Base-by-base conservation (phyloP, 2,797 vertebrate species). In the Eospalax fontanierii region DNA sequence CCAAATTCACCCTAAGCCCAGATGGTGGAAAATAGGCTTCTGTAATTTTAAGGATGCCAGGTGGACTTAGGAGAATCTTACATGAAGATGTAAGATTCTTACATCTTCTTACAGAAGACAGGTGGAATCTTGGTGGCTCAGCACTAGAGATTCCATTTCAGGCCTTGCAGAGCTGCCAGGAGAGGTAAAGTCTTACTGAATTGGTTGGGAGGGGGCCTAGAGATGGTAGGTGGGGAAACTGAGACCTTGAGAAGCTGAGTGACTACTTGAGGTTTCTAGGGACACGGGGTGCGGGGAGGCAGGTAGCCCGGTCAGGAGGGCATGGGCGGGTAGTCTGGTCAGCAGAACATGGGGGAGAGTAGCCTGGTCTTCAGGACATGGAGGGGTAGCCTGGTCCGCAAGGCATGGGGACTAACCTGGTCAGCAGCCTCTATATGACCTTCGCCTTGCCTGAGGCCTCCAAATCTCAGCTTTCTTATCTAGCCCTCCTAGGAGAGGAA, bases 111-210 rank as follows among this genome's bases (percentile, higher is more conserved):
- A n/a, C 61, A 80, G 79, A 82, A 83, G 71, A 76, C 46, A 94
- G 85, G 65, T 90, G 79, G 79, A 87, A 61, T 96, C 76, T 94
- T 93, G 88, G 90, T 16, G 63, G 40, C 61, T 61, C 63, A 81
- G 28, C 30, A 38, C 54, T 96, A 61, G 71, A 71, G 90, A 19
- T 83, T 96, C 80, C 74, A 81, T 78, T 93, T 95, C 82, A 87
- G 88, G 84, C 63, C 65, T 92, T 75, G 21, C 54, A 83, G 50
- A 71, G 78, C n/a, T 89, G 70, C 78, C 70, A 50, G 85, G 79
- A 89, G 35, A 90, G 74, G 78, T 95, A 15, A 90, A 82, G 15
- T 26, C 78, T 87, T 71, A 91, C 38, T 12, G 40, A 92, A 93
- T 70, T 54, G 26, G 46, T 73, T 93, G 65, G 82, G 89, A 92